Evolutionary conservation across 2,113 vertebrate genomes (phyloP).

Genomic region (Myrmecobius fasciatus): DNA sequence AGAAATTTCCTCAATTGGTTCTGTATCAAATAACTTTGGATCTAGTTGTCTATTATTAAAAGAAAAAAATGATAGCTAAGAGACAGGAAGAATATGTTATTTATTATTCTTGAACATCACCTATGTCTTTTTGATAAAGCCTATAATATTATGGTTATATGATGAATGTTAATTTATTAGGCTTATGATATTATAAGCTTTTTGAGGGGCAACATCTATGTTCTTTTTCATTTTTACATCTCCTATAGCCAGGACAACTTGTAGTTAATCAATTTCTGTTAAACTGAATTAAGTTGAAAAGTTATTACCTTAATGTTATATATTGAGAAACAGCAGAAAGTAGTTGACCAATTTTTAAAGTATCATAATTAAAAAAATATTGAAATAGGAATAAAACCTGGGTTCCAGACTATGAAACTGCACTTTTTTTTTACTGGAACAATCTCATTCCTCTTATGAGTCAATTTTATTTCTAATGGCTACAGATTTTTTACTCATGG

Average conservation of each 20-base stretch:
- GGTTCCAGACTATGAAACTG: not conserved
- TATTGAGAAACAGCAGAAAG: not conserved
- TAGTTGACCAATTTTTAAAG: not conserved
- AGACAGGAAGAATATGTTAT: constrained; percentile 45
- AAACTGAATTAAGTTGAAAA: not conserved
- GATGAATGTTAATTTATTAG: constrained; percentile 34
- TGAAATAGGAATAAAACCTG: constrained; percentile 8
- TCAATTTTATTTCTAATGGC: not conserved
- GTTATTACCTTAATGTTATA: not conserved
- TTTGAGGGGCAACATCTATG: not conserved
- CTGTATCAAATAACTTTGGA: constrained; percentile 64
- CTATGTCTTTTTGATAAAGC: constrained; percentile 42
- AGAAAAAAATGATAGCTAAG: constrained; percentile 46
- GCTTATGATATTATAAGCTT: not conserved
- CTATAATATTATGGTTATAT: constrained; percentile 29
- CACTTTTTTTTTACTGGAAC: not conserved
- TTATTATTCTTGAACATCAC: constrained; percentile 44
- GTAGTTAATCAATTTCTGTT: not conserved
- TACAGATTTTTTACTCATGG: not conserved
- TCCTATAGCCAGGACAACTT: not conserved
- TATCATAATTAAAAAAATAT: not conserved
- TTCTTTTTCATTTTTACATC: not conserved
- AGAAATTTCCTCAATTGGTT: constrained; percentile 16
- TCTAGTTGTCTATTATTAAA: constrained; percentile 55
- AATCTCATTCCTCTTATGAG: not conserved